phyloP scores from a whole-genome alignment of 2,888 invertebrate genomes.

The Metellina segmentata region DNA sequence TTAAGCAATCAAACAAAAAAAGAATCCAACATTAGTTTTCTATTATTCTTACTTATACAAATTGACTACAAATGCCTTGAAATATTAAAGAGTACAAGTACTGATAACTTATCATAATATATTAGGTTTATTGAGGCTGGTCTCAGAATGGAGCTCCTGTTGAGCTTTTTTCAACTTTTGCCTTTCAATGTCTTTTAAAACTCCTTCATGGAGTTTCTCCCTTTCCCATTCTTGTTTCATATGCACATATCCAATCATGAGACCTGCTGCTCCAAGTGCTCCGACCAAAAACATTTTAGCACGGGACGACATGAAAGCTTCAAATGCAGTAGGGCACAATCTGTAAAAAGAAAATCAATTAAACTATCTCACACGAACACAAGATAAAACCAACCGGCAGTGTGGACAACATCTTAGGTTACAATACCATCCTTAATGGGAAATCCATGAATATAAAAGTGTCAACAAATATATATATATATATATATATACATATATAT shows the following conservation, averaged over 20 bases:
- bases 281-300: constrained; percentile 46
- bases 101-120: constrained; percentile 37
- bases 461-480: too few species aligned
- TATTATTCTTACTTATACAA: background rate
- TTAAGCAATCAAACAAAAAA: too few species aligned
- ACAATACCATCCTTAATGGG: too few species aligned
- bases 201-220: constrained; percentile 65
- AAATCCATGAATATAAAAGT: too few species aligned
- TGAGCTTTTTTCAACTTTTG: constrained; percentile 54
- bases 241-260: constrained; percentile 68
- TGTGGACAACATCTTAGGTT: too few species aligned
- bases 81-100: too few species aligned
- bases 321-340: too few species aligned
- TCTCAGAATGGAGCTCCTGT: background rate
- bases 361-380: background rate
- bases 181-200: constrained; percentile 69
- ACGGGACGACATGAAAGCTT: constrained; percentile 50
- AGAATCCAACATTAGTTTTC: background rate
- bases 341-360: background rate
- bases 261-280: constrained; percentile 17
- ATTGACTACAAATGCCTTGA: background rate
- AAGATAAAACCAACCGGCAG: too few species aligned
- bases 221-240: constrained; percentile 73
- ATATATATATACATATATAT: too few species aligned
- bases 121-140: background rate